These are phyloP conservation scores for Platichthys flesus DNA, from an alignment of 2,113 vertebrate species.

Conservation along the genomic window DNA sequence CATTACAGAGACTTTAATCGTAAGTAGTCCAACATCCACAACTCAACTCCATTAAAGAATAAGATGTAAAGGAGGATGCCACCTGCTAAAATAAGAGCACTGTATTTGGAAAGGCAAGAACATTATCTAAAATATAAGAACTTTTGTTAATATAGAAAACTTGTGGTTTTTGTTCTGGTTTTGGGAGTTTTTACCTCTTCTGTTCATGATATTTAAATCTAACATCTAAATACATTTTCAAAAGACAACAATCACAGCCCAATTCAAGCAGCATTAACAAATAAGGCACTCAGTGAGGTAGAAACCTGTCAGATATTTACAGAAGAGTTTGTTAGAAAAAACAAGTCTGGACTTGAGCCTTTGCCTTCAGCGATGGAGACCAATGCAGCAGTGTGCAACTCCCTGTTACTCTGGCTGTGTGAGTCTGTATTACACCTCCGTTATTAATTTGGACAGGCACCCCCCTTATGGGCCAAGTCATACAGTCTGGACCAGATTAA, in stretches of 20 bases:
- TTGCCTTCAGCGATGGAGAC: slow-evolving; percentile 37
- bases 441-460: slow-evolving; percentile 68
- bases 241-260: slow-evolving; percentile 5
- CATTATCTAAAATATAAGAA: neutral
- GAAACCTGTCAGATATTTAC: slow-evolving; percentile 40
- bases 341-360: slow-evolving; percentile 67
- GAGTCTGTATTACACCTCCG: slow-evolving; percentile 48
- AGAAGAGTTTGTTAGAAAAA: slow-evolving; percentile 38
- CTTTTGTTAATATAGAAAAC: neutral
- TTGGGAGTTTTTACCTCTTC: neutral
- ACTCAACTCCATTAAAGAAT: neutral
- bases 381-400: slow-evolving; percentile 35
- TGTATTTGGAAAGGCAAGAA: neutral
- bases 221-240: neutral
- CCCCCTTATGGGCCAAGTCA: slow-evolving; percentile 42
- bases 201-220: neutral
- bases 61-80: neutral
- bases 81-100: neutral
- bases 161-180: slow-evolving; percentile 1
- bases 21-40: neutral
- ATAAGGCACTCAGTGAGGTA: slow-evolving; percentile 10
- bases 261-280: slow-evolving; percentile 15
- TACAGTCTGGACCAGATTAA: slow-evolving; percentile 60
- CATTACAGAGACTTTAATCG: slow-evolving; percentile 10
- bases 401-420: slow-evolving; percentile 45